phyloP scores from a whole-genome alignment of 2,888 invertebrate species.

The Uropetala carovei region DNA sequence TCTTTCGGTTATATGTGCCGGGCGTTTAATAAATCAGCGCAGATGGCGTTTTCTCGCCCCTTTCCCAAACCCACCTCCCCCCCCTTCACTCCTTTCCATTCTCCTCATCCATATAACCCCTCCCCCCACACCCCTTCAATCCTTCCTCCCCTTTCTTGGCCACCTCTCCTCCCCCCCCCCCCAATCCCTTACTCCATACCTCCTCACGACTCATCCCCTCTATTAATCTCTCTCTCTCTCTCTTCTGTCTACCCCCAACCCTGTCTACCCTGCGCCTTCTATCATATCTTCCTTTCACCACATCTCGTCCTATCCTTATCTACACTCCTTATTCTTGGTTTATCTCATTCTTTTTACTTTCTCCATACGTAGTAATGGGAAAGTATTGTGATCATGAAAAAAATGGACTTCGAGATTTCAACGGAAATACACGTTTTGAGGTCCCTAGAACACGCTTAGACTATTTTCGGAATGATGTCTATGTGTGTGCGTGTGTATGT shows the following conservation, averaged over 20 bases:
- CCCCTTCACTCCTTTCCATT: not conserved
- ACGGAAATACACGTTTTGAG: no score
- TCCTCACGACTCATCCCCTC: not conserved
- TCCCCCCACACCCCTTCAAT: not conserved
- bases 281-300: not conserved
- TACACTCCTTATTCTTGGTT: not conserved
- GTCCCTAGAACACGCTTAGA: no score
- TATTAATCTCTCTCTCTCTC: not conserved
- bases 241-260: no score
- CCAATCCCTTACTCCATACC: not conserved
- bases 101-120: conserved; percentile 33
- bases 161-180: not conserved
- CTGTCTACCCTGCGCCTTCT: not conserved
- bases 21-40: conserved; percentile 52
- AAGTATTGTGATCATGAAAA: no score
- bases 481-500: no score
- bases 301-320: not conserved
- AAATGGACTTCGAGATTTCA: no score
- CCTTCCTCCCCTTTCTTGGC: not conserved
- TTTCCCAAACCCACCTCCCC: not conserved
- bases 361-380: no score
- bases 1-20: not conserved
- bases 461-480: no score
- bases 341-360: no score
- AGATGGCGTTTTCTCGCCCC: not conserved